These are phyloP conservation scores for Halesus radiatus DNA, from an alignment of 1,140 invertebrate genomes.

Conservation along the genomic window DNA sequence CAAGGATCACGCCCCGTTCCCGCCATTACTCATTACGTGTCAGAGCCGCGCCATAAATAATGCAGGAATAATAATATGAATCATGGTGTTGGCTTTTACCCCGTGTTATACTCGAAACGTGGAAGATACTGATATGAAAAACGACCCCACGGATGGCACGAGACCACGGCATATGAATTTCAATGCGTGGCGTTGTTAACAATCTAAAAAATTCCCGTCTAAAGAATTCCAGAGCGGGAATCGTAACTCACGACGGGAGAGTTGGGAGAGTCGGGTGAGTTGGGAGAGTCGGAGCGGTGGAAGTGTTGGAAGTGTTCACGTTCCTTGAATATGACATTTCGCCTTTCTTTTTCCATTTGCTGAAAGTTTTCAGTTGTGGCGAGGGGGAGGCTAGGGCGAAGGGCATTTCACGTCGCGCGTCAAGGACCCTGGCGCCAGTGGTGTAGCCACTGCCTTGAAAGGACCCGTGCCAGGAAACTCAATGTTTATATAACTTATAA, in stretches of 20 bases:
- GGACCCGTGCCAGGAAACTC: no score
- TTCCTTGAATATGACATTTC: constrained; percentile 35
- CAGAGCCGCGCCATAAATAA: constrained; percentile 14
- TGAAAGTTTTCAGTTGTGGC: constrained; percentile 9
- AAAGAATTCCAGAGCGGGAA: background rate
- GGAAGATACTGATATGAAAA: constrained; percentile 17
- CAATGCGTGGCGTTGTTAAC: constrained; percentile 19
- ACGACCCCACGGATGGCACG: constrained; percentile 17
- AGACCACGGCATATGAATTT: constrained; percentile 27
- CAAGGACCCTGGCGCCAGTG: no score
- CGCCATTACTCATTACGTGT: background rate
- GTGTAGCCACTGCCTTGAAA: no score
- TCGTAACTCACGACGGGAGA: background rate
- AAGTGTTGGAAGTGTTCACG: background rate
- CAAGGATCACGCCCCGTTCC: background rate
- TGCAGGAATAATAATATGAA: constrained; percentile 25
- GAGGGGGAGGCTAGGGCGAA: background rate
- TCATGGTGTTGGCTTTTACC: constrained; percentile 28
- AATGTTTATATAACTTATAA: no score
- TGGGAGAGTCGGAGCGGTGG: no score
- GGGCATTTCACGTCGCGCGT: constrained; percentile 3
- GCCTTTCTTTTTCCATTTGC: constrained; percentile 18
- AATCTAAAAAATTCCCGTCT: constrained; percentile 14
- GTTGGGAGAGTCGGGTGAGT: background rate
- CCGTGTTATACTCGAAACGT: constrained; percentile 12